Evolutionary conservation across 2,888 invertebrate genomes (phyloP).

Genomic region (Lepidochrysops patricia): DNA sequence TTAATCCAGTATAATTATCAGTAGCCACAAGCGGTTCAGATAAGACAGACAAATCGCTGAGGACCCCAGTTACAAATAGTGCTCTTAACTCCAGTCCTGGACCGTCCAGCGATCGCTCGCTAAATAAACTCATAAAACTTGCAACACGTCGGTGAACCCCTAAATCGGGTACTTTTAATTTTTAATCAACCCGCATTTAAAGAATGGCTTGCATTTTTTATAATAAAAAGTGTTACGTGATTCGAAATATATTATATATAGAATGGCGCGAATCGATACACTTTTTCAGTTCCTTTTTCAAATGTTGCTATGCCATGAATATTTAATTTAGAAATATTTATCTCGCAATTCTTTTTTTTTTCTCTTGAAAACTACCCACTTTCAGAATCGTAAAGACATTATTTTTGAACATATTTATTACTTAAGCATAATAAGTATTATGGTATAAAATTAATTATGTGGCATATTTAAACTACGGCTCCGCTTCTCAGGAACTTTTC

Average conservation of each 20-base stretch:
- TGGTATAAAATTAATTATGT: no score
- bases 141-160: neutral
- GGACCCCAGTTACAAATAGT: slow-evolving; percentile 22
- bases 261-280: neutral
- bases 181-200: neutral
- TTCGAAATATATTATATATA: neutral
- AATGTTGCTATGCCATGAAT: no score
- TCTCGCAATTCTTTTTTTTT: no score
- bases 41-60: slow-evolving; percentile 26
- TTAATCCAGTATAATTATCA: slow-evolving; percentile 12
- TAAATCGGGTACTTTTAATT: neutral
- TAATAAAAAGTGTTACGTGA: neutral
- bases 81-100: slow-evolving; percentile 18
- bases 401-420: no score
- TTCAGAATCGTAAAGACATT: no score
- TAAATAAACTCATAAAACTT: slow-evolving; percentile 10
- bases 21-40: slow-evolving; percentile 18
- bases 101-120: slow-evolving; percentile 3
- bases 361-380: no score
- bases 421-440: no score
- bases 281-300: neutral
- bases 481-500: no score
- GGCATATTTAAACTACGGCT: no score
- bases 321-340: no score
- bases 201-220: neutral